Conservation (phyloP, 2,888 invertebrate species). For the Troides aeacus region DNA sequence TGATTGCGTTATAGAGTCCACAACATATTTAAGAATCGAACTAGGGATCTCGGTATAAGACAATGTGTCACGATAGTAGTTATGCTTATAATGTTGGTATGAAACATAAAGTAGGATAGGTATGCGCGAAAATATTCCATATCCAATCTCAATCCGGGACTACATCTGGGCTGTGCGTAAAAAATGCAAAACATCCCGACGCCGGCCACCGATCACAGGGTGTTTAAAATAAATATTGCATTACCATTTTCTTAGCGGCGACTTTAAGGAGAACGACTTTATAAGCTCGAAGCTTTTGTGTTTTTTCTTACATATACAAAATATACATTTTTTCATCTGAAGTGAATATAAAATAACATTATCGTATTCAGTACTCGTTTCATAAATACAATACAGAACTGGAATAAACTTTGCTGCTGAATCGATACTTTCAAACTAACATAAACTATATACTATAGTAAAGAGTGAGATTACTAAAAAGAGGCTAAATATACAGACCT, state of each 20-base stretch:
- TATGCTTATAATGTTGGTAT: no score
- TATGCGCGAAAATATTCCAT: neutral
- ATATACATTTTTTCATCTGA: conserved; percentile 11
- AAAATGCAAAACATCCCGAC: conserved; percentile 27
- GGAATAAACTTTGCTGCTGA: conserved; percentile 12
- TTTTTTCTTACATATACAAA: conserved; percentile 11
- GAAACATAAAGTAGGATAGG: neutral
- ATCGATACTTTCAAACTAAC: conserved; percentile 1
- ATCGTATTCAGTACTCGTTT: conserved; percentile 8
- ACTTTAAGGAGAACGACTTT: conserved; percentile 32
- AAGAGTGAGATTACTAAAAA: conserved; percentile 2
- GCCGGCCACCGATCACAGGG: conserved; percentile 38
- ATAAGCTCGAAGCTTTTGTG: conserved; percentile 28
- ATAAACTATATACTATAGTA: conserved; percentile 3
- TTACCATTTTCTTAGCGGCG: conserved; percentile 35
- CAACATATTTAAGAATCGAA: no score
- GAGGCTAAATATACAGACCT: neutral
- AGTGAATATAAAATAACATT: conserved; percentile 27
- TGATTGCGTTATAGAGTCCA: no score
- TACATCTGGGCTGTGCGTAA: conserved; percentile 2
- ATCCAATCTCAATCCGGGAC: neutral
- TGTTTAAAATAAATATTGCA: conserved; percentile 49
- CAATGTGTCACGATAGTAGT: no score
- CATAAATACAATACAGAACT: conserved; percentile 3
- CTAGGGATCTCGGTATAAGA: no score